A percentile compares a stretch with the other conserved stretches of the same genome.
Conservation (phyloP, 2,113 vertebrate species). For the Trachemys scripta region DNA sequence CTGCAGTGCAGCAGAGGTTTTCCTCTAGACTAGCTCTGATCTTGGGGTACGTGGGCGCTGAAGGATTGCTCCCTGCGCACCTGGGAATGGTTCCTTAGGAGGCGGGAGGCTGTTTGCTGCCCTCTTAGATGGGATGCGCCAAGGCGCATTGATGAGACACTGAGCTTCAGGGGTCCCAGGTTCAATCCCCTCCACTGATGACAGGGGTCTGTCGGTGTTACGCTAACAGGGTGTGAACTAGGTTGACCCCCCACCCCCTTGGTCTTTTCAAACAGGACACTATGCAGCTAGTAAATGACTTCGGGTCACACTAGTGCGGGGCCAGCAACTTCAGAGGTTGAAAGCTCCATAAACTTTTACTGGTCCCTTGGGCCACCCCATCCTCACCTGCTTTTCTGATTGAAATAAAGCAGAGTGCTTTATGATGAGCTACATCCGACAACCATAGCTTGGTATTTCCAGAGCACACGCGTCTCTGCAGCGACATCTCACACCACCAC, state of each 20-base stretch:
- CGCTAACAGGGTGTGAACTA: neutral
- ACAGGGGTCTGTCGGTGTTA: too few species aligned
- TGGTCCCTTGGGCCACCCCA: neutral
- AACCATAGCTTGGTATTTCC: neutral
- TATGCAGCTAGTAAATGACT: neutral
- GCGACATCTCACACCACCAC: too few species aligned
- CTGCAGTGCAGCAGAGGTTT: neutral
- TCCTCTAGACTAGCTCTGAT: neutral
- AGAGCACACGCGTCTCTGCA: neutral
- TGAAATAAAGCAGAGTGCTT: neutral
- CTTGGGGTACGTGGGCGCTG: neutral
- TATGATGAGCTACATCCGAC: neutral
- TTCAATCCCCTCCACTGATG: too few species aligned
- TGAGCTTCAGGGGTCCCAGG: too few species aligned
- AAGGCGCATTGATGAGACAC: too few species aligned
- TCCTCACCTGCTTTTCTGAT: neutral
- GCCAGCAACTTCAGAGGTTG: neutral
- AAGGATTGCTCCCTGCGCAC: too few species aligned
- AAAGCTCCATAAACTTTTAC: neutral
- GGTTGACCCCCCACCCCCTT: neutral
- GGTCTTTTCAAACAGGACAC: too few species aligned
- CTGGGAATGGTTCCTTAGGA: too few species aligned
- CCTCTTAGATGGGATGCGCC: neutral
- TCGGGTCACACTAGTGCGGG: too few species aligned
- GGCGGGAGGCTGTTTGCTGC: neutral